Evolutionary conservation across 2,888 invertebrate genomes (phyloP), one percentile per base, ranked within the genome.

Genomic region (Lordiphosa fenestrarum): DNA sequence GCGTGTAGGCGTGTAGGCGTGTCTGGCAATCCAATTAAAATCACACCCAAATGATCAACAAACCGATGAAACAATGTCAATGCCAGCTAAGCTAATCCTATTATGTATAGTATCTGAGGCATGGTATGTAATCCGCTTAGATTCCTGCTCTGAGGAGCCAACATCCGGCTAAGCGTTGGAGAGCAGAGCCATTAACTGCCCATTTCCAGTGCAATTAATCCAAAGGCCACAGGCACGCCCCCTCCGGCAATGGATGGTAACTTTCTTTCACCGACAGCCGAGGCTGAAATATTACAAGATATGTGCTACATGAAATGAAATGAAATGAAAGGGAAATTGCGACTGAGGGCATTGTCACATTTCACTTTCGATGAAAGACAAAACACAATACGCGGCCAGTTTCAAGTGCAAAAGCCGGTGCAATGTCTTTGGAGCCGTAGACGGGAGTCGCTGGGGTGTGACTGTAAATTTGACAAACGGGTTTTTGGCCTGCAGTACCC

Each of bases 331-430:
- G 78, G 78, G 75, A 84, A 84, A 74, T 56, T 58, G 44, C 35
- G 36, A 52, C 49, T 21, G 64, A 80, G 85, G 75, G 80, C 84
- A 78, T 69, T 69, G 80, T 82, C 67, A 75, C 83, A 84, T 84
- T 80, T 80, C 80, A 80, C 80, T 82, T 80, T 80, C 73, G 56
- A 73, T 82, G 53, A 54, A 56, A 47, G 51, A 13, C 35, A 36
- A 40, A 25, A 49, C 33, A 49, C 46, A 49, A 52, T 40, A 38
- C 25, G 46, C 47, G 47, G 38, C 41, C 40, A 51, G 52, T 63
- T 72, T 82, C 84, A 80, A 84, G 84, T 82, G 84, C 69, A 69
- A 35, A 41, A 25, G 48, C 71, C 71, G 63, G 41, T 9, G 25
- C 40, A 59, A 53, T 68, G 52, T 61, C 39, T 56, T 15, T 21